Percentiles rank a stretch among this genome's conserved stretches.
These are phyloP conservation scores for Argynnis bischoffii DNA, from an alignment of 2,888 invertebrate genomes.

Conservation along the genomic window DNA sequence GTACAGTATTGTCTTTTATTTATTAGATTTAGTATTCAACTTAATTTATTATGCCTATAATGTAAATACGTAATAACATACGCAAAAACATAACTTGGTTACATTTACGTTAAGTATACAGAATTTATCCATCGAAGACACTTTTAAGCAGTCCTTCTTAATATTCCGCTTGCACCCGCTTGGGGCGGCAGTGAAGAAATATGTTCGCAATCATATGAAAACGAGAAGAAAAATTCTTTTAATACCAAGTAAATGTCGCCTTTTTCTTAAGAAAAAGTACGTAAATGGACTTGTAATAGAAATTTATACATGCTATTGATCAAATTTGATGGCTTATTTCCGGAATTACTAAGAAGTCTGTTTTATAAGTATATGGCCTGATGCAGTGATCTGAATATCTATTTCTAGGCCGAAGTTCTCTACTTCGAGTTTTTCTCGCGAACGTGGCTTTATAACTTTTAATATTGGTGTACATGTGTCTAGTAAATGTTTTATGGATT, in stretches of 20 bases:
- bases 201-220: slow-evolving; percentile 15
- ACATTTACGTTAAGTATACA: neutral
- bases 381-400: too few relatives aligned
- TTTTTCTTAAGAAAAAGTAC: slow-evolving; percentile 1
- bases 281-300: slow-evolving; percentile 7
- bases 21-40: too few relatives aligned
- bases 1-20: too few relatives aligned
- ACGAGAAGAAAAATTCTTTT: slow-evolving; percentile 9
- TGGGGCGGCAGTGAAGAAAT: slow-evolving; percentile 10
- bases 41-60: neutral
- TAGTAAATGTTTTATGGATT: too few relatives aligned
- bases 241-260: neutral
- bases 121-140: slow-evolving; percentile 15
- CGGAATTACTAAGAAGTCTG: neutral
- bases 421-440: too few relatives aligned
- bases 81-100: neutral
- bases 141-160: slow-evolving; percentile 13
- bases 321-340: neutral
- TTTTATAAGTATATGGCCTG: too few relatives aligned
- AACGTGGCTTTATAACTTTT: too few relatives aligned
- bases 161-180: slow-evolving; percentile 12
- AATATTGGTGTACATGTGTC: too few relatives aligned
- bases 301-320: slow-evolving; percentile 1
- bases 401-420: neutral
- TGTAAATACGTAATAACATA: neutral